Conservation (phyloP, 1,140 invertebrate species). For the Polypedilum pembai region DNA sequence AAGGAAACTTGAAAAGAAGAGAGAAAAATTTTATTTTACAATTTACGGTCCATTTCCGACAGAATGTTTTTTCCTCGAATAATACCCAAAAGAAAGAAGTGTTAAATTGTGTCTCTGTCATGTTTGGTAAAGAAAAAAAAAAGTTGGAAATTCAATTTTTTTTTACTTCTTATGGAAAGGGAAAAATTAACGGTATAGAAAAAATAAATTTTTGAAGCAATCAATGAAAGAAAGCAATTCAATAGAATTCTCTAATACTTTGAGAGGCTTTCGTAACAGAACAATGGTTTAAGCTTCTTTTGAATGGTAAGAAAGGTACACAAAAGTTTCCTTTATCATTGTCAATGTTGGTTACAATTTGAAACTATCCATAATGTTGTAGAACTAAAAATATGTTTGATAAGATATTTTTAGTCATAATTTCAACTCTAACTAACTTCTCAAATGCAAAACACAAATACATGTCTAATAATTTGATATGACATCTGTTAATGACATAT, state of each 20-base stretch:
- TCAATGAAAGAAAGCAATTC: neutral
- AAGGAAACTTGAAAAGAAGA: too few relatives aligned
- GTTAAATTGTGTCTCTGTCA: constrained; percentile 5
- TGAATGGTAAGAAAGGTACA: neutral
- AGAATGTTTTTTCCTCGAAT: neutral
- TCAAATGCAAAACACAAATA: too few relatives aligned
- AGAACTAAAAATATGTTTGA: too few relatives aligned
- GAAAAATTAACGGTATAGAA: too few relatives aligned
- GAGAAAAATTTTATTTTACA: neutral
- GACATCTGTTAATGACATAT: too few relatives aligned
- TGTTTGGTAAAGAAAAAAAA: neutral
- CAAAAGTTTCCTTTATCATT: too few relatives aligned
- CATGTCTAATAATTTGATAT: too few relatives aligned
- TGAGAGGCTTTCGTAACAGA: neutral
- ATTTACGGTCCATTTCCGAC: neutral
- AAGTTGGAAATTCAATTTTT: neutral
- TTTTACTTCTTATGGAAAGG: neutral
- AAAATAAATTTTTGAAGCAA: neutral
- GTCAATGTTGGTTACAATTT: too few relatives aligned
- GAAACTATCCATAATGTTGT: too few relatives aligned
- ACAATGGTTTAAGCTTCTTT: constrained; percentile 2
- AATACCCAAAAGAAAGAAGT: neutral
- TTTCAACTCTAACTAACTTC: too few relatives aligned
- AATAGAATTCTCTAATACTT: neutral
- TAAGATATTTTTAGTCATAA: too few relatives aligned